Evolutionary conservation across 53 echinoderm and acorn worm genomes (phyloP).

Genomic region (Patiria pectinifera): DNA sequence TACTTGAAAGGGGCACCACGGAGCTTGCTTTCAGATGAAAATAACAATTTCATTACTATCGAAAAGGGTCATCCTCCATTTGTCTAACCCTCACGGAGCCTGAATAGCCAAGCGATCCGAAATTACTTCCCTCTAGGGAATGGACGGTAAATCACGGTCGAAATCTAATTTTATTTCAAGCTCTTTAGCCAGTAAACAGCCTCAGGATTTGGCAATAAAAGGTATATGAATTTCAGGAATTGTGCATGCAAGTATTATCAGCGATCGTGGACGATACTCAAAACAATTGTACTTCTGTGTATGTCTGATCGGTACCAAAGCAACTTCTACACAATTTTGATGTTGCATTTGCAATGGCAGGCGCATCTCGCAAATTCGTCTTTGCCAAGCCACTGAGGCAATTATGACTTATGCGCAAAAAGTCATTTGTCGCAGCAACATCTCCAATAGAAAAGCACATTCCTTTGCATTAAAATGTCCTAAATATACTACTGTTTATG

Average conservation of each 20-base stretch:
- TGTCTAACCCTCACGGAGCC: background rate
- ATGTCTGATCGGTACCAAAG: background rate
- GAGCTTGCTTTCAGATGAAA: background rate
- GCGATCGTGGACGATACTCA: background rate
- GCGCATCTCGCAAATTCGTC: background rate
- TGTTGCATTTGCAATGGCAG: background rate
- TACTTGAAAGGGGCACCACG: background rate
- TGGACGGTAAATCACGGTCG: constrained; percentile 4
- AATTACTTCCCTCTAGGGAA: constrained; percentile 7
- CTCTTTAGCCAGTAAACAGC: constrained; percentile 29
- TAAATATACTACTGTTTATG: constrained; percentile 42
- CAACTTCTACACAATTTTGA: background rate
- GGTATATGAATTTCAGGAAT: background rate
- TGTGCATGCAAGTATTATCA: background rate
- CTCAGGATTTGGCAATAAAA: constrained; percentile 16
- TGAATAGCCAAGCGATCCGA: constrained; percentile 2
- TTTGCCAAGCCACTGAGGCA: background rate
- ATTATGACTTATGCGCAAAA: background rate
- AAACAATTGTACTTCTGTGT: background rate
- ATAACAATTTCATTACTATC: background rate
- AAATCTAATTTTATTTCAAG: constrained; percentile 26
- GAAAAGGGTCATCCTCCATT: background rate
- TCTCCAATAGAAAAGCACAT: background rate
- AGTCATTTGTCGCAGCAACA: background rate
- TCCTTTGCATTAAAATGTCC: constrained; percentile 6